Evolutionary conservation across 2,113 vertebrate species (phyloP).

Genomic region (Mohoua ochrocephala): DNA sequence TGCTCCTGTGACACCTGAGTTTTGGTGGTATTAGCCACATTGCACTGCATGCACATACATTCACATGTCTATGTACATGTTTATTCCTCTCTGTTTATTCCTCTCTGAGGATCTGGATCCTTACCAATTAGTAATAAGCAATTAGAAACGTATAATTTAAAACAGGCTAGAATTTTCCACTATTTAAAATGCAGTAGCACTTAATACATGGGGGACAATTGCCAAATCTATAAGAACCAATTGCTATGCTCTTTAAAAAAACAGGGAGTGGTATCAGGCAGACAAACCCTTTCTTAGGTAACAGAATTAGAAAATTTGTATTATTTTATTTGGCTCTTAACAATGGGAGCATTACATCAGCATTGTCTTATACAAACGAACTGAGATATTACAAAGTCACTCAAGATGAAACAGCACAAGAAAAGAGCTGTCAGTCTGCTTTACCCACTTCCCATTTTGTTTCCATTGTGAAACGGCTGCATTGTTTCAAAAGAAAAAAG

Average conservation of each 20-base stretch:
- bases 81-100: background rate
- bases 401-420: background rate
- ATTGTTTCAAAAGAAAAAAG: constrained; percentile 16
- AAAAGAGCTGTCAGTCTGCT: constrained; percentile 5
- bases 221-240: background rate
- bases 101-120: background rate
- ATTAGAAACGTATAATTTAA: background rate
- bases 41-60: background rate
- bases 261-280: background rate
- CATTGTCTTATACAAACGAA: background rate
- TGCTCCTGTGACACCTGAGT: background rate
- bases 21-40: background rate
- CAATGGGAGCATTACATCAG: background rate
- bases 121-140: background rate
- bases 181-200: background rate
- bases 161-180: background rate
- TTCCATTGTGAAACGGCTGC: background rate
- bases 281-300: background rate
- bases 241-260: background rate
- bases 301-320: background rate
- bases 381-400: background rate
- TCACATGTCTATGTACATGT: background rate
- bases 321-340: background rate
- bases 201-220: background rate
- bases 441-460: background rate